Percentiles rank a stretch among this genome's conserved stretches.
Evolutionary conservation across 1,140 invertebrate species (phyloP).

Genomic region (Laupala kohalensis): DNA sequence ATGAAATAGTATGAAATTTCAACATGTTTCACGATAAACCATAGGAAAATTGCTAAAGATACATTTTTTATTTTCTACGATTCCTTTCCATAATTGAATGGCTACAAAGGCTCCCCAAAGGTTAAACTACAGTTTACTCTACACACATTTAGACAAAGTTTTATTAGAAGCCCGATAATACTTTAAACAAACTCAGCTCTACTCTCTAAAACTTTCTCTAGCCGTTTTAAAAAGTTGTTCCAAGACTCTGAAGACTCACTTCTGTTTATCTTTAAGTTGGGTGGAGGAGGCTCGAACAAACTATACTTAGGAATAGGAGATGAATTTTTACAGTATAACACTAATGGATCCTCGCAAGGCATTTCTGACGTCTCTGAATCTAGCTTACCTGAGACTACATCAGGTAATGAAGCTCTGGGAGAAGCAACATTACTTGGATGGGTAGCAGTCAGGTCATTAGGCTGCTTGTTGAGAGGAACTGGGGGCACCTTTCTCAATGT

Average conservation of each 20-base stretch:
- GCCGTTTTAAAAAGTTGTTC: conserved; percentile 16
- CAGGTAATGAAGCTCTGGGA: neutral
- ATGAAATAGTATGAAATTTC: no score
- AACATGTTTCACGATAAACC: no score
- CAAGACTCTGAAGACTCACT: conserved; percentile 16
- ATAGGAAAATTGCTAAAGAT: no score
- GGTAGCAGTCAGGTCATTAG: neutral
- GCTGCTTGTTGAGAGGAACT: neutral
- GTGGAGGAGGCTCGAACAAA: conserved; percentile 14
- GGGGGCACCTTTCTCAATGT: neutral
- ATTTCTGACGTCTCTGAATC: neutral
- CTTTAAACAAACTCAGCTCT: conserved; percentile 11
- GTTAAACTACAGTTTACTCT: no score
- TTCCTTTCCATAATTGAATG: no score
- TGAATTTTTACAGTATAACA: neutral
- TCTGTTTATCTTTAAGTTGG: conserved; percentile 11
- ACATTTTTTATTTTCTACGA: no score
- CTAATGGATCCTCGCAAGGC: neutral
- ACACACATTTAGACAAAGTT: no score
- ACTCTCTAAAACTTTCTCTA: conserved; percentile 15
- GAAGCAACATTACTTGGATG: neutral
- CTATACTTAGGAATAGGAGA: neutral
- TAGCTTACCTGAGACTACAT: neutral
- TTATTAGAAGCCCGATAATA: no score
- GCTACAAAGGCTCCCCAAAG: no score